Evolutionary conservation across 92 coral and sea anemone species (phyloP).

Genomic region (Diadumene lineata): DNA sequence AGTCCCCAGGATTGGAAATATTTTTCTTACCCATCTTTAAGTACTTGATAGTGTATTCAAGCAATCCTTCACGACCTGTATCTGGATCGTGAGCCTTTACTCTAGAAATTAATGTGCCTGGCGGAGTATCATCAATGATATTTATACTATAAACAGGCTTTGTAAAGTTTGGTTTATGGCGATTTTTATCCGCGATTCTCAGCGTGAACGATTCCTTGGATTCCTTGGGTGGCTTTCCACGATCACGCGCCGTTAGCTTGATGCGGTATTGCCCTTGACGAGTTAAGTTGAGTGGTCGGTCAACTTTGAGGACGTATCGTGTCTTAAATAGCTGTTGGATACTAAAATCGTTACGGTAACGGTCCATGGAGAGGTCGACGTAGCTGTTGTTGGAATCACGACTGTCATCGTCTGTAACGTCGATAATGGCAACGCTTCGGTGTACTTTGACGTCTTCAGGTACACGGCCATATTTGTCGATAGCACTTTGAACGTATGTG

Average conservation of each 20-base stretch:
- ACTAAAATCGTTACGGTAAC: slow-evolving; percentile 63
- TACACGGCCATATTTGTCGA: slow-evolving; percentile 50
- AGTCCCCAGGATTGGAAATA: slow-evolving; percentile 44
- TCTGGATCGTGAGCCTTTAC: slow-evolving; percentile 73
- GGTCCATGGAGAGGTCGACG: slow-evolving; percentile 57
- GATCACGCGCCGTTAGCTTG: slow-evolving; percentile 75
- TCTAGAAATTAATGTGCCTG: slow-evolving; percentile 48
- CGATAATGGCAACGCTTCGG: slow-evolving; percentile 63
- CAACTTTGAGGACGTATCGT: slow-evolving; percentile 54
- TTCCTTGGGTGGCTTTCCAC: slow-evolving; percentile 60
- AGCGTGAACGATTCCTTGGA: slow-evolving; percentile 36
- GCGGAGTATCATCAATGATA: slow-evolving; percentile 60
- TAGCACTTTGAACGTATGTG: slow-evolving; percentile 13
- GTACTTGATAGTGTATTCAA: slow-evolving; percentile 59
- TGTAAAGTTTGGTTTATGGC: slow-evolving; percentile 77
- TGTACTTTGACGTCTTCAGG: slow-evolving; percentile 74
- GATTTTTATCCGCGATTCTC: slow-evolving; percentile 76
- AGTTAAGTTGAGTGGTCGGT: slow-evolving; percentile 63
- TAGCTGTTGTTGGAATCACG: slow-evolving; percentile 52
- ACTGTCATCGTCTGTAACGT: slow-evolving; percentile 75
- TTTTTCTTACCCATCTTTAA: slow-evolving; percentile 42
- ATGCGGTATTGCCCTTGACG: slow-evolving; percentile 59
- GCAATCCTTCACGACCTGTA: slow-evolving; percentile 53
- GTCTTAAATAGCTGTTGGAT: slow-evolving; percentile 51
- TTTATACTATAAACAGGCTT: slow-evolving; percentile 33